phyloP scores from a whole-genome alignment of 2,797 vertebrate genomes.

The Tachyglossus aculeatus region DNA sequence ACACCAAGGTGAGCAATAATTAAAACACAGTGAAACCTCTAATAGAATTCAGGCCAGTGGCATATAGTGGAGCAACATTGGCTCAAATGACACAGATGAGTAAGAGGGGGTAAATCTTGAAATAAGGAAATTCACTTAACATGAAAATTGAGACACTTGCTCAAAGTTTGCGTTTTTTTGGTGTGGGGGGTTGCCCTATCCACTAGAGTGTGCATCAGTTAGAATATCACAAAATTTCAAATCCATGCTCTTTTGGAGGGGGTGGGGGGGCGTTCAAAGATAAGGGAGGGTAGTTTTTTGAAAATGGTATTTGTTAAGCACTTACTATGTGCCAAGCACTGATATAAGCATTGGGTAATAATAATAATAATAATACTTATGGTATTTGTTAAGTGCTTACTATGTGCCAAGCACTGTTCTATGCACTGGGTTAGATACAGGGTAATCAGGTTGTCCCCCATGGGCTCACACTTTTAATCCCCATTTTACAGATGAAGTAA shows the following conservation, averaged over 20 bases:
- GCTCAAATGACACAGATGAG: conserved; percentile 19
- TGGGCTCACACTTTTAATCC: no score
- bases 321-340: no score
- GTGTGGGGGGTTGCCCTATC: no score
- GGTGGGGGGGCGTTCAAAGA: background rate
- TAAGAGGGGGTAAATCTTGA: background rate
- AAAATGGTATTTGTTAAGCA: background rate
- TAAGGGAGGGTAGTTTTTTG: background rate
- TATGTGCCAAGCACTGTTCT: no score
- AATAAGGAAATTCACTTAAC: conserved; percentile 16
- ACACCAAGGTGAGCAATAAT: conserved; percentile 50
- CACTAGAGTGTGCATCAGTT: background rate
- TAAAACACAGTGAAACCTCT: conserved; percentile 51
- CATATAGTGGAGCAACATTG: conserved; percentile 6
- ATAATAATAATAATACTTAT: no score
- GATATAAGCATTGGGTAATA: no score
- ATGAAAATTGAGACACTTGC: conserved; percentile 1
- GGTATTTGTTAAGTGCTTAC: no score
- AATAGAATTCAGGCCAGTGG: conserved; percentile 44
- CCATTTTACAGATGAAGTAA: no score
- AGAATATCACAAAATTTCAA: background rate
- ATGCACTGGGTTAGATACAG: no score
- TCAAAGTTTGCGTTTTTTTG: background rate
- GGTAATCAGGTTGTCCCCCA: no score
- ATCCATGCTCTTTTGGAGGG: background rate